Conservation (phyloP, 2,888 invertebrate genomes). For the Cheilosia variabilis region DNA sequence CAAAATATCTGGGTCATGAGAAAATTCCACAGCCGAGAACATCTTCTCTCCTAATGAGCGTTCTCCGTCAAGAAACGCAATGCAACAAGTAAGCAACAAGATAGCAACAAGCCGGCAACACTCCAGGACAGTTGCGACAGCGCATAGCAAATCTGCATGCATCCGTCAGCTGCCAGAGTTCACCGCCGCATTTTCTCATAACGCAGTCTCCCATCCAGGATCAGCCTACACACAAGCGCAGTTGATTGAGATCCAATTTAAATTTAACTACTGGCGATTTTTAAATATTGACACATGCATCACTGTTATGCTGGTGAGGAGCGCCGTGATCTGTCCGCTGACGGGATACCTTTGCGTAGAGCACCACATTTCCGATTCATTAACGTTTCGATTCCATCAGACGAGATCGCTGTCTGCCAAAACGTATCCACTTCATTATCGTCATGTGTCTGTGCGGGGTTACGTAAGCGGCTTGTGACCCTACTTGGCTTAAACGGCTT, state of each 20-base stretch:
- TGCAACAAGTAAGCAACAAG: conserved; percentile 5
- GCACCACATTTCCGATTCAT: conserved; percentile 6
- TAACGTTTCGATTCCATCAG: conserved; percentile 17
- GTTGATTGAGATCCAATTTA: conserved; percentile 26
- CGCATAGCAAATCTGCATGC: conserved; percentile 4
- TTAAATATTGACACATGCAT: conserved; percentile 33
- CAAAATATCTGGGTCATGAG: conserved; percentile 43
- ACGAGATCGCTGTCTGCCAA: conserved; percentile 31
- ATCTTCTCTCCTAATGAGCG: conserved; percentile 18
- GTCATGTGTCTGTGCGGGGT: conserved; percentile 37
- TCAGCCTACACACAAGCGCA: background rate
- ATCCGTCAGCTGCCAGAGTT: conserved; percentile 11
- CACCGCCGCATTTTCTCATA: conserved; percentile 28
- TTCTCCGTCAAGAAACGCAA: conserved; percentile 4
- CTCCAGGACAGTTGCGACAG: conserved; percentile 5
- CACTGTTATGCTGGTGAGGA: background rate
- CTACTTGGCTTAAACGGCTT: conserved; percentile 50
- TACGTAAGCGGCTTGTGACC: conserved; percentile 60
- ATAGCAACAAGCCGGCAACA: conserved; percentile 6
- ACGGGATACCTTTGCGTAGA: background rate
- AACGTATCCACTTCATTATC: conserved; percentile 48
- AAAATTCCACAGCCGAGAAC: conserved; percentile 21
- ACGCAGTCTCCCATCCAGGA: conserved; percentile 1
- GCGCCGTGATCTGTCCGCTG: too few relatives aligned
- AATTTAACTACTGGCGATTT: conserved; percentile 31